A percentile compares a stretch with the other conserved stretches of the same genome.
Conservation (phyloP, 2,888 invertebrate species). For the Diplazon laetatorius region DNA sequence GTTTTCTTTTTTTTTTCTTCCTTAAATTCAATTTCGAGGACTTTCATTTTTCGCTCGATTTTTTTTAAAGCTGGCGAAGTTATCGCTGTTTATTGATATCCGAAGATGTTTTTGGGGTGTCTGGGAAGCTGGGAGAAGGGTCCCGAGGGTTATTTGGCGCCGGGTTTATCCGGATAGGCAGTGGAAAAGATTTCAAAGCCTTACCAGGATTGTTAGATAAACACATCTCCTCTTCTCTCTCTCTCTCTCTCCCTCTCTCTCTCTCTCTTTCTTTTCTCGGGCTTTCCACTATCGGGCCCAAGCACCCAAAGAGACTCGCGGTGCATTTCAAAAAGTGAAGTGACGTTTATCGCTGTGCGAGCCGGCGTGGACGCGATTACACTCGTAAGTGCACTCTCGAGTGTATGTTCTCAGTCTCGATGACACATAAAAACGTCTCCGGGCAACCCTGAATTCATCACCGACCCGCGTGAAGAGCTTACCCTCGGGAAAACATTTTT, state of each 20-base stretch:
- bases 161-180: not conserved
- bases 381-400: conserved; percentile 31
- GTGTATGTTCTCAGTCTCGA: conserved; percentile 44
- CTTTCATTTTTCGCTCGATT: not conserved
- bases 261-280: too few relatives aligned
- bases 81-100: not conserved
- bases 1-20: not conserved
- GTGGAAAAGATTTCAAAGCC: not conserved
- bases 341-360: conserved; percentile 45
- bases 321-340: conserved; percentile 41
- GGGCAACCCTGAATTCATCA: not conserved
- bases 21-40: not conserved
- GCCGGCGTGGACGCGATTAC: conserved; percentile 8
- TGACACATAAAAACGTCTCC: not conserved
- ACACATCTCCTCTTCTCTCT: conserved; percentile 1
- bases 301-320: too few relatives aligned
- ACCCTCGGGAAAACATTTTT: not conserved
- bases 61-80: not conserved
- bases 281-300: too few relatives aligned
- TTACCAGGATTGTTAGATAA: conserved; percentile 24
- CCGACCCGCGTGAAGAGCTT: not conserved
- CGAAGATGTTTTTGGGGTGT: not conserved
- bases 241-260: not conserved
- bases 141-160: conserved; percentile 9
- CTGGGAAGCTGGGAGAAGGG: not conserved